Base-by-base conservation (phyloP, 2,797 vertebrate species). In the Rhincodon typus region DNA sequence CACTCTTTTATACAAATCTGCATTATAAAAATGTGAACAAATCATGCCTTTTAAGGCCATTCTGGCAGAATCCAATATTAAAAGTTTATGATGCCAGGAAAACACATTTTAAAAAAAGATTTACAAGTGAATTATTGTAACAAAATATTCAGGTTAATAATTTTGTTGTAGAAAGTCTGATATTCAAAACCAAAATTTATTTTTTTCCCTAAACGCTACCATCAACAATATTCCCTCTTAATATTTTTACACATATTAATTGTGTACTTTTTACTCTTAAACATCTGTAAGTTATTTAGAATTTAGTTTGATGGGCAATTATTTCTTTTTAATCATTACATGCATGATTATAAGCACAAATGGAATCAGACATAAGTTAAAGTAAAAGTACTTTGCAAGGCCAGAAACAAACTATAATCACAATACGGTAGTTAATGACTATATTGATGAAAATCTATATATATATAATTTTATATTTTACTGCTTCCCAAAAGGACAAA, bases 101-200 rank as follows among this genome's bases (percentile, higher is more conserved):
- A 97, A 97, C 97, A 97, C 95, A 97, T 98, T 98, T 98, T 98
- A 98, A 98, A 98, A 99, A 99, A 99, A 98, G 98, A 98, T 98
- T 99, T 99, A 99, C 98, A 99, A 99, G 99, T 99, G 99, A 99
- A 98, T 99, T 99, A 98, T 98, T 98, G 98, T 98, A 99, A 99
- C 98, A 99, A 99, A 99, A 98, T 98, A 97, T 97, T 96, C 97
- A 98, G 97, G 97, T 97, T 97, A 95, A 97, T 97, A 96, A 97
- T 97, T 72, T 95, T 95, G 94, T 95, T 77, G 94, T 95, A 95
- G 94, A 95, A 95, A 95, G 94, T 95, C 94, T 95, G 94, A 95
- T 95, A 95, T 95, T 95, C 94, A 95, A 95, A 95, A 74, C 46
- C 94, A 95, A 95, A 93, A 93, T 69, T 93, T 90, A 30, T 94